A percentile compares a stretch with the other conserved stretches of the same genome.
These are phyloP conservation scores for Beris chalybata DNA, from an alignment of 2,888 invertebrate genomes.

Conservation along the genomic window DNA sequence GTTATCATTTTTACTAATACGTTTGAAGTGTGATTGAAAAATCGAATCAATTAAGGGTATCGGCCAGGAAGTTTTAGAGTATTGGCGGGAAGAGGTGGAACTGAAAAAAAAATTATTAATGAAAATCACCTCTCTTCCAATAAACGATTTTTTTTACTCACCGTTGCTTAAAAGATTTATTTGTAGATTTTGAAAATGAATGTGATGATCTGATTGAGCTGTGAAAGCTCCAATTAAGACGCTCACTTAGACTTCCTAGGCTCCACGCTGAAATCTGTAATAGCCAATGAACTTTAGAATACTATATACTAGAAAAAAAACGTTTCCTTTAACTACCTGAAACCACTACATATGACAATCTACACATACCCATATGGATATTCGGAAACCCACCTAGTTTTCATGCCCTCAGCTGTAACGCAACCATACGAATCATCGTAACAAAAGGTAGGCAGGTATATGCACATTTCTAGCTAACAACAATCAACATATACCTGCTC, in stretches of 20 bases:
- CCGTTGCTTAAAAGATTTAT: conserved; percentile 31
- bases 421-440: no score
- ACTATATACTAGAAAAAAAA: not conserved
- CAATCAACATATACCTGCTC: no score
- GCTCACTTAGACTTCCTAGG: conserved; percentile 47
- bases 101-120: conserved; percentile 2
- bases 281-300: no score
- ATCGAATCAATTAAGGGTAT: conserved; percentile 79
- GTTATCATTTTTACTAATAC: conserved; percentile 61
- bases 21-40: conserved; percentile 85
- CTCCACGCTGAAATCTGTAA: conserved; percentile 49
- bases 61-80: conserved; percentile 76
- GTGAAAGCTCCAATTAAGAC: conserved; percentile 47
- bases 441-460: no score
- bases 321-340: not conserved
- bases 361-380: no score
- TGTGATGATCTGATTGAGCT: conserved; percentile 33
- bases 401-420: no score
- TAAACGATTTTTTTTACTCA: conserved; percentile 6
- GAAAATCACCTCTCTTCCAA: not conserved
- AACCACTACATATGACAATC: no score
- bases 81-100: conserved; percentile 28
- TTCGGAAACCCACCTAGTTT: no score
- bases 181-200: conserved; percentile 21
- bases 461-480: no score